Evolutionary conservation across 2,888 invertebrate species (phyloP), one percentile per base, ranked within the genome.

Genomic region (Tuberolachnus salignus): DNA sequence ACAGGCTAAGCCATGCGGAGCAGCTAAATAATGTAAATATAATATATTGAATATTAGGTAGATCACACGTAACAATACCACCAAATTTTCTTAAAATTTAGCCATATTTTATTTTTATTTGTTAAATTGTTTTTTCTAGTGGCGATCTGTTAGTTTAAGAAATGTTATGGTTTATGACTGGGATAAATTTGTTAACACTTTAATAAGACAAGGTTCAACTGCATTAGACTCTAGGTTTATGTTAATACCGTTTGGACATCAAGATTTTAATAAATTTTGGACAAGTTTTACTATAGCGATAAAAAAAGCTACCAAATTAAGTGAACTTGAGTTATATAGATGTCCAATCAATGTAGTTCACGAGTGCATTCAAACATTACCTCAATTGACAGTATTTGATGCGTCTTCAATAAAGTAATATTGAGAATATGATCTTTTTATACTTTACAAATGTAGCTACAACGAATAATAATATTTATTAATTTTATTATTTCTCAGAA

Each of bases 141-240:
- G 95, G 95, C 87, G 90, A 81, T 91, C 91, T 2, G 92, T 95
- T 0, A 87, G 92, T 42, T 92, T 95, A 92, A 93, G 93, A 85
- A 93, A 94, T 84, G 92, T 94, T 8, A 91, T 91, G 84, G 92
- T 94, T 9, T 90, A 89, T 81, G 92, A 92, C 84, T 95, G 94
- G 92, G 88, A 90, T 57, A 92, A 91, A 1, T 87, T 94, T 71
- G 90, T 92, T 34, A 88, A 90, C 13, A 90, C 92, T 0, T 85
- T 95, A 23, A 89, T 89, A 75, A 89, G 90, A 23, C 90, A 92
- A 84, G 90, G 91, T 63, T 94, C 94, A 0, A 89, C 88, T 82
- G 90, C 92, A 84, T 88, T 95, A 82, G 95, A 95, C 85, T 87
- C 94, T 75, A 89, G 93, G 82, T 94, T 94, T 86, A 92, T 92